Evolutionary conservation across 2,888 invertebrate genomes (phyloP).

Genomic region (Cryptosula pallasiana): DNA sequence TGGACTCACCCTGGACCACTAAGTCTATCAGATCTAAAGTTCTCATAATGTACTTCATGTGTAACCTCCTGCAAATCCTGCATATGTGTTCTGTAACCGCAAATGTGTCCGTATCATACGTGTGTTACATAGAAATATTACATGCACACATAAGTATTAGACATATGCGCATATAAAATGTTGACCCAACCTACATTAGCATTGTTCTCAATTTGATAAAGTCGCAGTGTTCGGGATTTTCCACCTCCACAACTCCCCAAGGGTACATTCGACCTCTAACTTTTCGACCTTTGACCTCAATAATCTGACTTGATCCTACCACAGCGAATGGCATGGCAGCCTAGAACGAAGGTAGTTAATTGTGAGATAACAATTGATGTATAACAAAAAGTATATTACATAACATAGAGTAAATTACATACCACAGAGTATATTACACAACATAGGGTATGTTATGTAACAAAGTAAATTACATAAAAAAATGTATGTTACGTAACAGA

Average conservation of each 20-base stretch:
- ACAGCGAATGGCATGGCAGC: slow-evolving; percentile 96
- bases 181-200: slow-evolving; percentile 76
- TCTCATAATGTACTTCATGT: slow-evolving; percentile 57
- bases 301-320: slow-evolving; percentile 84
- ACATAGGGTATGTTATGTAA: too few relatives aligned
- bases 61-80: slow-evolving; percentile 58
- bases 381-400: too few relatives aligned
- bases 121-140: too few relatives aligned
- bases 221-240: slow-evolving; percentile 97
- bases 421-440: too few relatives aligned
- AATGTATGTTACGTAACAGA: too few relatives aligned
- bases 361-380: too few relatives aligned
- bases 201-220: slow-evolving; percentile 93
- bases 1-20: slow-evolving; percentile 29
- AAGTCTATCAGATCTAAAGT: slow-evolving; percentile 67
- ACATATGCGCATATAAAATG: too few relatives aligned
- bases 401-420: too few relatives aligned
- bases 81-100: slow-evolving; percentile 73
- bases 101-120: too few relatives aligned
- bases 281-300: slow-evolving; percentile 87
- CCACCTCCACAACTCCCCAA: slow-evolving; percentile 97
- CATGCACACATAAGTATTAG: too few relatives aligned
- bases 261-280: slow-evolving; percentile 92
- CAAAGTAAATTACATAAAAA: too few relatives aligned
- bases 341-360: too few relatives aligned